phyloP scores from a whole-genome alignment of 2,113 vertebrate genomes.

The Columba janthina region DNA sequence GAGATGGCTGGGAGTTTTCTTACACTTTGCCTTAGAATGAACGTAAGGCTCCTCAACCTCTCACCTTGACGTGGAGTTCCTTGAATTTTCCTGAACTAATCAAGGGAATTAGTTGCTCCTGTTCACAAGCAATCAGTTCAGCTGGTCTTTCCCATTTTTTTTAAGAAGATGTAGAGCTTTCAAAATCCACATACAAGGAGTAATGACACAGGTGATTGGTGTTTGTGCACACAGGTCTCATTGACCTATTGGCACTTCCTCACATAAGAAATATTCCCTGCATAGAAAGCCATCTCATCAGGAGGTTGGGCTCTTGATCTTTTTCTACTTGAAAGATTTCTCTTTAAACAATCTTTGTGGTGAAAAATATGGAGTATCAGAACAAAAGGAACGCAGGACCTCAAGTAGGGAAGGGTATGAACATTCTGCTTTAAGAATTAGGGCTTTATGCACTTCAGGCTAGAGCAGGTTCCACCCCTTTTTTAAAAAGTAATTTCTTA shows the following conservation, averaged over 20 bases:
- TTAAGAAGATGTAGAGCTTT: neutral
- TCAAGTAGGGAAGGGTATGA: neutral
- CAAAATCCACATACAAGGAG: neutral
- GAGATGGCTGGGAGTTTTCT: neutral
- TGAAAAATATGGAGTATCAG: neutral
- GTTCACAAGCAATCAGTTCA: neutral
- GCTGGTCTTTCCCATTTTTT: neutral
- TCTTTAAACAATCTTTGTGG: neutral
- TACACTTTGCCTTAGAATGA: neutral
- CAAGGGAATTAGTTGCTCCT: neutral
- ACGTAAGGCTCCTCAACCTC: neutral
- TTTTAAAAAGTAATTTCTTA: neutral
- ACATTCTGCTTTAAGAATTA: neutral
- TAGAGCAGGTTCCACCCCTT: neutral
- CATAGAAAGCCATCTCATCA: neutral
- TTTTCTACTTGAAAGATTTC: constrained; percentile 8
- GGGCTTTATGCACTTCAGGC: neutral
- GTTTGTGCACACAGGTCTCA: constrained; percentile 11
- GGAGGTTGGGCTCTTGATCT: neutral
- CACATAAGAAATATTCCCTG: neutral
- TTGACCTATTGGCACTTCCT: constrained; percentile 40
- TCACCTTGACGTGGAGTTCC: neutral
- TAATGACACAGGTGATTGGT: neutral
- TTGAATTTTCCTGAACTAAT: neutral
- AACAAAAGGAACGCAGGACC: neutral